Evolutionary conservation across 2,797 vertebrate genomes (phyloP).

Genomic region (Sciurus vulgaris): DNA sequence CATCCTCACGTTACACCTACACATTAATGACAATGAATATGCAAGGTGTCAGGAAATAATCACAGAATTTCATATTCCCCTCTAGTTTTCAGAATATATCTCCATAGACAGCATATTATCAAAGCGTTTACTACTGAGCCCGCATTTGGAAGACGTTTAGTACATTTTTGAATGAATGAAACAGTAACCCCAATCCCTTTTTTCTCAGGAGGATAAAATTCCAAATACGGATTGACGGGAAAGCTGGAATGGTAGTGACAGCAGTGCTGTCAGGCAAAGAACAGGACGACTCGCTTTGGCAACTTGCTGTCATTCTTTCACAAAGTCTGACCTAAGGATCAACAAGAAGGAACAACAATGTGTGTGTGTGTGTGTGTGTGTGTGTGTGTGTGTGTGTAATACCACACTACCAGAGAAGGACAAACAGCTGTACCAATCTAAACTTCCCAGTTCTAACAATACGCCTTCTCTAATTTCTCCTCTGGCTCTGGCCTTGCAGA

Average conservation of each 20-base stretch:
- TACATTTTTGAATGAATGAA: background rate
- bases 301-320: background rate
- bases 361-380: too few species aligned
- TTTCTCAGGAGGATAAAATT: background rate
- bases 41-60: background rate
- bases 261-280: background rate
- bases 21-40: background rate
- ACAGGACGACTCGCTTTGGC: background rate
- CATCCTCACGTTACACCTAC: background rate
- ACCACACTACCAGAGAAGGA: background rate
- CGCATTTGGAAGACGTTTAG: background rate
- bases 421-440: background rate
- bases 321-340: background rate
- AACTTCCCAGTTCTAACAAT: background rate
- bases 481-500: background rate
- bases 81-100: background rate
- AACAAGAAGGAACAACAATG: background rate
- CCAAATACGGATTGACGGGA: background rate
- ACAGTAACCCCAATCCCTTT: background rate
- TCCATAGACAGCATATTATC: background rate
- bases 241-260: background rate
- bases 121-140: background rate
- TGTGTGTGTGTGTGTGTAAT: too few species aligned
- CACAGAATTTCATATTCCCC: background rate
- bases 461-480: background rate